Evolutionary conservation across 1,140 invertebrate genomes (phyloP).

Genomic region (Belonocnema kinseyi): DNA sequence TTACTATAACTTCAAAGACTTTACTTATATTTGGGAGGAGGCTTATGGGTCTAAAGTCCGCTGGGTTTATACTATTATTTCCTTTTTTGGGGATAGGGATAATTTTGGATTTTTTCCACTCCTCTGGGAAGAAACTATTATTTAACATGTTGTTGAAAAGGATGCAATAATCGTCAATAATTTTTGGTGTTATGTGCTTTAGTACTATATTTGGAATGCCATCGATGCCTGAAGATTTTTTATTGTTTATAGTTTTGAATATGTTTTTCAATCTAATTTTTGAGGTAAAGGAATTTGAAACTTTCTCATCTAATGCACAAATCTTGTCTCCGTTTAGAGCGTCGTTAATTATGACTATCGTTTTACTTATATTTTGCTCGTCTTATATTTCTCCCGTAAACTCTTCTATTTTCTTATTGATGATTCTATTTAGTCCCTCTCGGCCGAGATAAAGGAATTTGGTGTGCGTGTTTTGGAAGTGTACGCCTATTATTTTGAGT

Average conservation of each 20-base stretch:
- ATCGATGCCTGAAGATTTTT: no score
- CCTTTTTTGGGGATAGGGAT: conserved; percentile 46
- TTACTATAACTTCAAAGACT: conserved; percentile 47
- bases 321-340: conserved; percentile 41
- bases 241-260: no score
- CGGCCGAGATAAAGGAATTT: no score
- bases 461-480: no score
- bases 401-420: no score
- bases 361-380: no score
- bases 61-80: conserved; percentile 12
- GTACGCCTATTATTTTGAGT: no score
- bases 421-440: no score
- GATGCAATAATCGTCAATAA: background rate
- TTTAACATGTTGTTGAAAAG: conserved; percentile 44
- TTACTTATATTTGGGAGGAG: conserved; percentile 14
- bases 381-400: no score
- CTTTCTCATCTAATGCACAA: background rate
- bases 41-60: conserved; percentile 50
- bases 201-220: no score
- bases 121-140: conserved; percentile 41
- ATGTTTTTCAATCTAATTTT: background rate
- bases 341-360: background rate
- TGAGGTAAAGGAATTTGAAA: conserved; percentile 1
- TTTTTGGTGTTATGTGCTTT: no score
- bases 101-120: conserved; percentile 51